These are phyloP conservation scores for Polyommatus icarus DNA, from an alignment of 2,888 invertebrate genomes.

Conservation along the genomic window DNA sequence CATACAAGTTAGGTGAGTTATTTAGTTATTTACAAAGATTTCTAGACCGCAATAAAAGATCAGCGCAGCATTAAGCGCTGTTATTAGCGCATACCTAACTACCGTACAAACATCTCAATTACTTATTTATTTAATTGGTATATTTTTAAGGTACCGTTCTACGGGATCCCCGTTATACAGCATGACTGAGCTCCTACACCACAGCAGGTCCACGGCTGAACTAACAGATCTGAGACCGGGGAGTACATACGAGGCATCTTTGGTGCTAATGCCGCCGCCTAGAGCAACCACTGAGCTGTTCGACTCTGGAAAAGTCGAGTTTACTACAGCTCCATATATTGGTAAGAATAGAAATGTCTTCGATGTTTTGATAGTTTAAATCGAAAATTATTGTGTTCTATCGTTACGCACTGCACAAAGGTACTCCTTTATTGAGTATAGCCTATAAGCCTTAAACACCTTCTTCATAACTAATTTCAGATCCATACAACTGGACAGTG, in stretches of 20 bases:
- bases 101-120: neutral
- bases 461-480: constrained; percentile 54
- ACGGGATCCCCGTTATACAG: constrained; percentile 90
- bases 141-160: constrained; percentile 84
- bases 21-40: constrained; percentile 27
- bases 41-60: neutral
- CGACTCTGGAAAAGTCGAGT: constrained; percentile 85
- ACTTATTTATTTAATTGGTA: neutral
- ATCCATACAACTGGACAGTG: constrained; percentile 92
- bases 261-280: constrained; percentile 91
- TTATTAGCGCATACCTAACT: neutral
- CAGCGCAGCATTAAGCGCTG: neutral
- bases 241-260: constrained; percentile 89
- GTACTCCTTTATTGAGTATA: too few relatives aligned
- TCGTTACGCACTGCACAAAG: neutral
- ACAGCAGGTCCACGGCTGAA: constrained; percentile 87
- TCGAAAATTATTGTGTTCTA: neutral
- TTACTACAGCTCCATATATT: constrained; percentile 85
- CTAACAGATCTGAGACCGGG: constrained; percentile 89
- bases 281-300: constrained; percentile 88
- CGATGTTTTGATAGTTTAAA: too few relatives aligned
- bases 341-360: constrained; percentile 62
- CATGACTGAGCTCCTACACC: constrained; percentile 91
- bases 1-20: constrained; percentile 83
- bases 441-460: neutral